Base-by-base conservation (phyloP, 2,797 vertebrate genomes). In the Triplophysa yarkandensis region DNA sequence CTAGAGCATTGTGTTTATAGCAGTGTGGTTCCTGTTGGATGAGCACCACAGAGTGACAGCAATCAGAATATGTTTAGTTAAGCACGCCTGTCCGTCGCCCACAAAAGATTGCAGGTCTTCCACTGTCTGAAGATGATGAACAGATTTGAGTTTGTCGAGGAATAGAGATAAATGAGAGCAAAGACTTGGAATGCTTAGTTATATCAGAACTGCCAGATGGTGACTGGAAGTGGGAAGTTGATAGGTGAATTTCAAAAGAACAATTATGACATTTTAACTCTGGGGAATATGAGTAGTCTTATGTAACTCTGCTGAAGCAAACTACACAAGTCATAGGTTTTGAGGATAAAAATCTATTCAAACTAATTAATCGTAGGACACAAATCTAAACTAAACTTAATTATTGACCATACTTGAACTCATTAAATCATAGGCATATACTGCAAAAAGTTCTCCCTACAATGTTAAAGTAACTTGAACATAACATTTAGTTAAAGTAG, bases 121-220 rank as follows among this genome's bases (percentile, higher is more conserved):
- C 58, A 68, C 71, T 80, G 79, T 74, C 76, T 83, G 32, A 75
- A 83, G 80, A 78, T 82, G 87, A 87, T 84, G 81, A 80, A 69
- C 36, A 70, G 82, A 81, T 84, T 17, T 67, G 48, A 52, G 60
- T 81, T 71, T 74, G 77, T 78, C 71, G 63, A 36, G 21, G 44
- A 55, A 62, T 77, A 71, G 77, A 84, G 84, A 87, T 87, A 83
- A 83, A 86, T 34, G 41, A 68, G 66, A 75, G 68, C 23, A 71
- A 71, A 69, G 44, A 76, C 60, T 76, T 76, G 67, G 58, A 61
- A 73, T 25, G 27, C 36, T 2, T 61, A 28, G 70, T 44, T 73
- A 72, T 90, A 89, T 90, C 89, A 87, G 83, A 83, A 67, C 27
- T 36, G 57, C 86, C 89, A 90, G 89, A 86, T 86, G 86, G 83